These are phyloP conservation scores for Paracentrotus lividus DNA, from an alignment of 53 echinoderm and acorn worm species.

Conservation along the genomic window DNA sequence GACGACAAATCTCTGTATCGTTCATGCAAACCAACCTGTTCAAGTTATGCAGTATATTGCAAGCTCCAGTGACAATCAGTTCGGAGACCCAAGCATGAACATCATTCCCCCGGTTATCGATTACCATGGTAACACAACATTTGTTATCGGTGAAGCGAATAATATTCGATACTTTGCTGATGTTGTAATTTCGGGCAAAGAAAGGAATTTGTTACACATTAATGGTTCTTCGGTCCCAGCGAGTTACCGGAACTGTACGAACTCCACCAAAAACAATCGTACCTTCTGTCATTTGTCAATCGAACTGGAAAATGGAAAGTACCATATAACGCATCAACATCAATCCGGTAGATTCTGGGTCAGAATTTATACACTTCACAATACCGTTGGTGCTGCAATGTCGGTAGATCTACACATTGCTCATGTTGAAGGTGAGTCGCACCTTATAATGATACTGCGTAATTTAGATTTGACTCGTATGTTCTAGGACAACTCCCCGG, in stretches of 20 bases:
- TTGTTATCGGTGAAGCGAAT: background rate
- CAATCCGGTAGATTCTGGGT: constrained; percentile 20
- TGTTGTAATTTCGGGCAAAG: background rate
- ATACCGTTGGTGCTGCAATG: constrained; percentile 12
- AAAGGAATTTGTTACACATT: background rate
- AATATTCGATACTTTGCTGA: background rate
- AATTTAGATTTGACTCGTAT: too few species aligned
- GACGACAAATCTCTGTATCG: background rate
- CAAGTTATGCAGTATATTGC: constrained; percentile 43
- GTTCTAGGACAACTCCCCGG: too few species aligned
- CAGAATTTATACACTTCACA: constrained; percentile 2
- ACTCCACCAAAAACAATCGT: background rate
- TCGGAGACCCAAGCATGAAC: constrained; percentile 28
- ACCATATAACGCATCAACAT: background rate
- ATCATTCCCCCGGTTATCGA: background rate
- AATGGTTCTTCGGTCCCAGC: background rate
- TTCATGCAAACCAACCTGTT: background rate
- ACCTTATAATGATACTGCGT: too few species aligned
- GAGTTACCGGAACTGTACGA: background rate
- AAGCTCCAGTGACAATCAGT: background rate
- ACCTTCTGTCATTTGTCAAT: background rate
- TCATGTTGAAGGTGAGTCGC: too few species aligned
- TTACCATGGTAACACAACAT: constrained; percentile 22
- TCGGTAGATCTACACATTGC: background rate
- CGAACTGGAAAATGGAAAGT: background rate